phyloP scores from a whole-genome alignment of 2,888 invertebrate genomes.

The Hemistola chrysoprasaria region DNA sequence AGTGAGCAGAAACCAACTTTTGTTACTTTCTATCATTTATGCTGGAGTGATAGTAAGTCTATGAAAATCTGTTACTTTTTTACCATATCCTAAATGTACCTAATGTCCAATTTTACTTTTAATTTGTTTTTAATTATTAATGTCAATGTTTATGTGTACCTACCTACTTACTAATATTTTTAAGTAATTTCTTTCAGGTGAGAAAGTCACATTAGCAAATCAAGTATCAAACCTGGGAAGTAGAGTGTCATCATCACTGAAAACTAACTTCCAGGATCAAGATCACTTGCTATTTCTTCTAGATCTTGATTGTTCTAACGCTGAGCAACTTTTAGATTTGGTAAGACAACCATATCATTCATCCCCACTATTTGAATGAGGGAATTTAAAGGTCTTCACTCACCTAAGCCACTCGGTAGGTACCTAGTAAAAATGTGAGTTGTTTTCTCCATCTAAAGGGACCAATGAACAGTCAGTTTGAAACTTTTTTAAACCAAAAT shows the following conservation, averaged over 20 bases:
- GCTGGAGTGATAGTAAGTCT: conserved; percentile 56
- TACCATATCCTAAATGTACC: too few relatives aligned
- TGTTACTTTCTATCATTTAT: conserved; percentile 40
- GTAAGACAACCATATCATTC: conserved; percentile 33
- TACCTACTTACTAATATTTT: background rate
- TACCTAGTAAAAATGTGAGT: too few relatives aligned
- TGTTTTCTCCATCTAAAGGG: too few relatives aligned
- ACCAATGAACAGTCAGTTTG: too few relatives aligned
- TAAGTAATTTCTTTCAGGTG: conserved; percentile 30
- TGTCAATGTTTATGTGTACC: background rate
- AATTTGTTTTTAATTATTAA: too few relatives aligned
- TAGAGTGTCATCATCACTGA: conserved; percentile 34
- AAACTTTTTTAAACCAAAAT: too few relatives aligned
- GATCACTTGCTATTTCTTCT: conserved; percentile 50
- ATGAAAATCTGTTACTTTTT: too few relatives aligned
- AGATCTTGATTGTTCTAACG: conserved; percentile 50
- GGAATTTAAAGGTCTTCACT: too few relatives aligned
- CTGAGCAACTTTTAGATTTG: conserved; percentile 36
- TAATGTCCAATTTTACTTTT: too few relatives aligned
- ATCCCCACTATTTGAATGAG: too few relatives aligned
- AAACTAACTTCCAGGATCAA: conserved; percentile 29
- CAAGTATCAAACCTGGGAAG: conserved; percentile 39
- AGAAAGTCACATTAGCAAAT: conserved; percentile 38
- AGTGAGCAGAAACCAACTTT: conserved; percentile 56
- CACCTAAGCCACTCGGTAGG: too few relatives aligned